These are phyloP conservation scores for Cryptoblepharus egeriae DNA, from an alignment of 2,797 vertebrate genomes.

Conservation along the genomic window DNA sequence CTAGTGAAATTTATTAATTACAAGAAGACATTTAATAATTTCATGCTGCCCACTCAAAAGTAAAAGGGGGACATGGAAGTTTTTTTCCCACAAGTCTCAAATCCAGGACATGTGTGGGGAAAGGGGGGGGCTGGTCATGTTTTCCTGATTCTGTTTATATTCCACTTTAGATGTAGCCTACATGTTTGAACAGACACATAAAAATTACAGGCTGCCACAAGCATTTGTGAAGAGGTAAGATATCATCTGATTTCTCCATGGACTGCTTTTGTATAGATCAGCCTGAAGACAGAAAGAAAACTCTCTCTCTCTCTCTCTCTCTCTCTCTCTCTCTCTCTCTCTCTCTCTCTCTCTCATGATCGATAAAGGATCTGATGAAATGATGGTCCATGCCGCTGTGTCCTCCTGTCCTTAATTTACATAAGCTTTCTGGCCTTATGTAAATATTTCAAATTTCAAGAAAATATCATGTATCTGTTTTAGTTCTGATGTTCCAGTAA, in stretches of 20 bases:
- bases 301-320: too few relatives aligned
- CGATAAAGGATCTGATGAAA: not conserved
- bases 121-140: too few relatives aligned
- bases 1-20: too few relatives aligned
- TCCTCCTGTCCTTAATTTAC: too few relatives aligned
- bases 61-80: too few relatives aligned
- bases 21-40: too few relatives aligned
- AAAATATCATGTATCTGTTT: not conserved
- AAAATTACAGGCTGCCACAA: not conserved
- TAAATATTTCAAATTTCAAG: not conserved
- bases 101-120: too few relatives aligned
- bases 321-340: too few relatives aligned
- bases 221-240: too few relatives aligned
- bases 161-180: not conserved
- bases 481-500: not conserved
- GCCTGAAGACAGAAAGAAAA: not conserved
- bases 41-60: too few relatives aligned
- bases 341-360: not conserved
- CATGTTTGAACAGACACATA: fast-evolving
- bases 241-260: too few relatives aligned
- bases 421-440: not conserved
- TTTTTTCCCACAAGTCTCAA: too few relatives aligned
- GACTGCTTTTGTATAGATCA: not conserved
- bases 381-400: not conserved
- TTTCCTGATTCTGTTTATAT: not conserved